Evolutionary conservation across 2,888 invertebrate species (phyloP).

Genomic region (Habroteleia sp.): DNA sequence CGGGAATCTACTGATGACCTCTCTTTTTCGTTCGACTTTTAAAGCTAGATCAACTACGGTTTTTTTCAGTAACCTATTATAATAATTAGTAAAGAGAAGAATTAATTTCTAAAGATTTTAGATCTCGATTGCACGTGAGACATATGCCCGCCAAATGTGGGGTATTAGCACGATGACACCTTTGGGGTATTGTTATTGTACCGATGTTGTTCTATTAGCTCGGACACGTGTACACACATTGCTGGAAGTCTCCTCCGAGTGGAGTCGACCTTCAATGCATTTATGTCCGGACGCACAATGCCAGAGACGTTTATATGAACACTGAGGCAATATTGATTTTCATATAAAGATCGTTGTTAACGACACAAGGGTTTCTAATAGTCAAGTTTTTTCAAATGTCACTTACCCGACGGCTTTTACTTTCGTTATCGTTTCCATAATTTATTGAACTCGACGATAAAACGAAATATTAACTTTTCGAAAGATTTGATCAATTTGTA

Average conservation of each 20-base stretch:
- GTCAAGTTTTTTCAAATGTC: slow-evolving; percentile 15
- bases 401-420: slow-evolving; percentile 23
- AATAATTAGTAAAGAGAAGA: neutral
- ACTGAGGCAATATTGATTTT: slow-evolving; percentile 25
- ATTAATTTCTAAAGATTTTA: neutral
- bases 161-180: slow-evolving; percentile 40
- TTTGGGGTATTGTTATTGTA: slow-evolving; percentile 29
- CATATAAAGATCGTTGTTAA: slow-evolving; percentile 41
- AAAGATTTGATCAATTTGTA: too few relatives aligned
- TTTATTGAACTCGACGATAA: slow-evolving; percentile 4
- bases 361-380: slow-evolving; percentile 26
- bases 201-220: slow-evolving; percentile 20
- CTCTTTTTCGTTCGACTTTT: too few relatives aligned
- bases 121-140: neutral
- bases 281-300: slow-evolving; percentile 45
- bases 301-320: slow-evolving; percentile 30
- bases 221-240: slow-evolving; percentile 33
- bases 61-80: neutral
- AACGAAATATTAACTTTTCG: neutral
- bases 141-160: slow-evolving; percentile 31
- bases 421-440: slow-evolving; percentile 19
- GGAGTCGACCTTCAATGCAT: slow-evolving; percentile 38
- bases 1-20: too few relatives aligned
- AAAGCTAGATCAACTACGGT: too few relatives aligned
- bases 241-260: slow-evolving; percentile 22